Evolutionary conservation across 2,797 vertebrate species (phyloP).

Genomic region (Enteromius anoplus): DNA sequence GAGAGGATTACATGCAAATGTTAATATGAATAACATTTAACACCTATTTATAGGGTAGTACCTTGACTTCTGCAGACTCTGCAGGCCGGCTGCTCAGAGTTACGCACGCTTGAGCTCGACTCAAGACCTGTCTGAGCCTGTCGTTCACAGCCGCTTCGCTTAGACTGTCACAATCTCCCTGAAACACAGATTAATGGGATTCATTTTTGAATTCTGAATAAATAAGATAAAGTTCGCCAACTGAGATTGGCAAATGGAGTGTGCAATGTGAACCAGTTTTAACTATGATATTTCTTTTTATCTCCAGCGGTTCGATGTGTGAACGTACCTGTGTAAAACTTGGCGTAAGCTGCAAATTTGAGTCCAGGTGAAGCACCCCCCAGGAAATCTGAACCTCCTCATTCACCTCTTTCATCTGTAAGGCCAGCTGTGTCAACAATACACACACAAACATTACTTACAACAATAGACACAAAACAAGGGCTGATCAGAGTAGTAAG

Average conservation of each 20-base stretch:
- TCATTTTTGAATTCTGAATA: neutral
- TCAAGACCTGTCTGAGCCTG: constrained; percentile 80
- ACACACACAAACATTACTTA: constrained; percentile 26
- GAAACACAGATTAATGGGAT: constrained; percentile 34
- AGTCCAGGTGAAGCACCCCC: constrained; percentile 75
- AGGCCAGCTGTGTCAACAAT: constrained; percentile 79
- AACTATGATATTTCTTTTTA: neutral
- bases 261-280: neutral
- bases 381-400: constrained; percentile 83
- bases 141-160: constrained; percentile 70
- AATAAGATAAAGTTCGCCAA: neutral
- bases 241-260: neutral
- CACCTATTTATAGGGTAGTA: constrained; percentile 57
- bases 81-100: constrained; percentile 81
- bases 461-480: neutral
- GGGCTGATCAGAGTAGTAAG: neutral
- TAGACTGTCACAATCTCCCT: constrained; percentile 56
- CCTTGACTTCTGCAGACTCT: constrained; percentile 80
- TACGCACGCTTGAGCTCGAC: constrained; percentile 79
- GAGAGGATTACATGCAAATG: neutral
- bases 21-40: neutral
- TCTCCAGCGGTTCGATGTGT: neutral
- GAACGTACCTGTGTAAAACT: constrained; percentile 77
- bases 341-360: constrained; percentile 79
- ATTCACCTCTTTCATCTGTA: constrained; percentile 80